Evolutionary conservation across 92 coral and sea anemone species (phyloP), one percentile per base, ranked within the genome.

Genomic region (Epizoanthus scotinus): DNA sequence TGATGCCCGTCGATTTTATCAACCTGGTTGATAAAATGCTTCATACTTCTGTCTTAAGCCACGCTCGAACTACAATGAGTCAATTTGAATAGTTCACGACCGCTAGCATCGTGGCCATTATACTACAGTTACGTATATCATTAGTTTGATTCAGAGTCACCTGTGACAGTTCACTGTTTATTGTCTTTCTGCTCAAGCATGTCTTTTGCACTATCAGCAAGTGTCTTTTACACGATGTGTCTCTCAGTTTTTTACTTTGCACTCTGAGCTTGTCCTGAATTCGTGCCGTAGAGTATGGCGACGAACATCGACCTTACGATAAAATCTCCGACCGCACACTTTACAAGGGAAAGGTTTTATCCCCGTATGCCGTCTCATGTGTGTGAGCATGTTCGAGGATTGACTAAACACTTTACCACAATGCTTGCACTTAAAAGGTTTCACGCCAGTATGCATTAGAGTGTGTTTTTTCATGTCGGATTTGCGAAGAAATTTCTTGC

Each of bases 381-480:
- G 97, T 0, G 97, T 92, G 8, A 92, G 70, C 97, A 92, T 92
- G 79, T 92, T 92, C 0, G 97, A 92, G 0, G 97, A 92, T 73
- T 92, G 97, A 64, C 97, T 92, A 74, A 92, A 92, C 1, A 92
- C 97, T 74, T 92, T 92, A 0, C 97, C 97, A 31, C 97, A 92
- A 58, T 92, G 97, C 85, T 90, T 90, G 52, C 97, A 92, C 75
- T 90, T 93, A 63, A 92, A 92, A 0, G 97, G 97, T 24, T 92
- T 92, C n/a, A 87, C 94, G 27, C 97, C 97, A 0, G 97, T 92
- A 62, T 92, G 97, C 97, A 92, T 92, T 29, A 92, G 70, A 0
- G 94, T 92, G 65, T 92, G 97, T 52, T 92, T 92, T 84, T 92
- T 92, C 97, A 92, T 92, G 85, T 92, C 97, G 8, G 97, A 92